These are phyloP conservation scores for Ecliptopera silaceata DNA, from an alignment of 2,888 invertebrate species.

Conservation along the genomic window DNA sequence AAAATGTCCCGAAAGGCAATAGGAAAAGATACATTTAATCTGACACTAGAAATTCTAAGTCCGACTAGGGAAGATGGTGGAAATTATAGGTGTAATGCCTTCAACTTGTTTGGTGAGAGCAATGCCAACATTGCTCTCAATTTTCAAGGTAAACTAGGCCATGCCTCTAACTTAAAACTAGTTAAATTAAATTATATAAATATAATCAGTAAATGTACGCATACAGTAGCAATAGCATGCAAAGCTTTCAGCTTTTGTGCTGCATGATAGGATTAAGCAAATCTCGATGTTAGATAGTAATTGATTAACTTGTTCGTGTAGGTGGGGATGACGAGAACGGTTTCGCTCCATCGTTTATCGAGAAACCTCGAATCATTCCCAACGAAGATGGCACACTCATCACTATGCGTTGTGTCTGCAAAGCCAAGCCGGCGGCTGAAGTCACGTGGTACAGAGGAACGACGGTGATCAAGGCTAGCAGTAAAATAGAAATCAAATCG, in stretches of 20 bases:
- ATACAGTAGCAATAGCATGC: slow-evolving; percentile 79
- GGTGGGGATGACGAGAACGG: slow-evolving; percentile 96
- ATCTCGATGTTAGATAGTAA: slow-evolving; percentile 31
- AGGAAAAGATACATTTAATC: slow-evolving; percentile 94
- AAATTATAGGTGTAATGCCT: slow-evolving; percentile 99
- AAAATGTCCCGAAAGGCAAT: slow-evolving; percentile 95
- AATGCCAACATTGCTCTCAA: slow-evolving; percentile 99
- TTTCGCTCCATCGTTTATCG: slow-evolving; percentile 98
- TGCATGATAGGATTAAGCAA: slow-evolving; percentile 56
- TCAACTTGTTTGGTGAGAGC: slow-evolving; percentile 99
- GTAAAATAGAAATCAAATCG: slow-evolving; percentile 92
- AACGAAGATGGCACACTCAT: slow-evolving; percentile 98
- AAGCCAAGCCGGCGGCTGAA: slow-evolving; percentile 96
- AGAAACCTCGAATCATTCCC: slow-evolving; percentile 99
- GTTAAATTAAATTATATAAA: slow-evolving; percentile 31
- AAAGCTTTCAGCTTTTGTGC: slow-evolving; percentile 70
- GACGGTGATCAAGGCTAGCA: slow-evolving; percentile 91
- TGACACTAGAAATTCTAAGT: slow-evolving; percentile 96
- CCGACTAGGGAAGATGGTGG: slow-evolving; percentile 98
- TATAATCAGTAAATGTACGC: slow-evolving; percentile 65
- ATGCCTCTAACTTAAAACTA: slow-evolving; percentile 40
- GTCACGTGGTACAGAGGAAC: slow-evolving; percentile 98
- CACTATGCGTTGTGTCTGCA: slow-evolving; percentile 98
- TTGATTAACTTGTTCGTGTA: slow-evolving; percentile 62
- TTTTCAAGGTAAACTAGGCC: slow-evolving; percentile 93